Evolutionary conservation across 2,113 vertebrate species (phyloP).

Genomic region (Dolichallabes microphthalmus): DNA sequence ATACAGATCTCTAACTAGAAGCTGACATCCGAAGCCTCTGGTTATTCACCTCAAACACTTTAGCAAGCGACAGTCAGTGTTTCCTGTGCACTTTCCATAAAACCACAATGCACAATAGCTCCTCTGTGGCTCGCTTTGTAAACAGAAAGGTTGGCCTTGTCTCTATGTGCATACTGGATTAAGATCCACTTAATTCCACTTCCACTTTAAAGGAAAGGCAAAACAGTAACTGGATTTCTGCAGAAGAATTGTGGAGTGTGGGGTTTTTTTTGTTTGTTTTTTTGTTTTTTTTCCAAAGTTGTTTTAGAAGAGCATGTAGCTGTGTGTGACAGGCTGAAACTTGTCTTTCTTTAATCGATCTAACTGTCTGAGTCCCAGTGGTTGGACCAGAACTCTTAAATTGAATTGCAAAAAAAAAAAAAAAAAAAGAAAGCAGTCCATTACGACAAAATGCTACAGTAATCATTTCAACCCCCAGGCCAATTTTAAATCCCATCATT

Average conservation of each 20-base stretch:
- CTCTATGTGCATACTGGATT: neutral
- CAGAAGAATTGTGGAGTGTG: neutral
- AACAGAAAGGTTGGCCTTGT: neutral
- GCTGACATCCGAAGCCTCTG: neutral
- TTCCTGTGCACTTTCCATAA: neutral
- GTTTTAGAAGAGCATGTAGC: neutral
- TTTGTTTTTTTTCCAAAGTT: neutral
- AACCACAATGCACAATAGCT: conserved; percentile 3
- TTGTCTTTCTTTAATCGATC: neutral
- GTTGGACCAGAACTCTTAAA: neutral
- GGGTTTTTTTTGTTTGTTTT: neutral
- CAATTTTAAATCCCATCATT: conserved; percentile 1
- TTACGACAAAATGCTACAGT: neutral
- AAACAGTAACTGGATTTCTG: neutral
- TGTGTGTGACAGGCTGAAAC: neutral
- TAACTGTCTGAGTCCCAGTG: neutral
- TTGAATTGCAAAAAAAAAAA: neutral
- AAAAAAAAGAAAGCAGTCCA: neutral
- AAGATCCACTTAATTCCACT: neutral
- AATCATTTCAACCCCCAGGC: neutral
- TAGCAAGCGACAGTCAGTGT: neutral
- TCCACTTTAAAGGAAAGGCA: neutral
- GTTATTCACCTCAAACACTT: neutral
- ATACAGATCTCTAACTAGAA: neutral
- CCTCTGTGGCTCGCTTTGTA: neutral